These are phyloP conservation scores for Aphodius granarius DNA, from an alignment of 2,888 invertebrate genomes.

Conservation along the genomic window DNA sequence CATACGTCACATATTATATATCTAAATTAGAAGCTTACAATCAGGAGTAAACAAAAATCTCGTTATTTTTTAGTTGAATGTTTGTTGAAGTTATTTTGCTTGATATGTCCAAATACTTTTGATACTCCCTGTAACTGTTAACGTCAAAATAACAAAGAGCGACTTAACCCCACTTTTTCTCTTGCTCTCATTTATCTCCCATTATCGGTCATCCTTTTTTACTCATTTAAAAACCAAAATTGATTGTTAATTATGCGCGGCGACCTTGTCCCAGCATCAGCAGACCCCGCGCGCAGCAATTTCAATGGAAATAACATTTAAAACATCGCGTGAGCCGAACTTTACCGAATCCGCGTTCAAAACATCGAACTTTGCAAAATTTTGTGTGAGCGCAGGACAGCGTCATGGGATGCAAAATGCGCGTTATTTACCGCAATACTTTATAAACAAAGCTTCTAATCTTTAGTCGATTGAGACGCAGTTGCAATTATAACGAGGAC, in stretches of 20 bases:
- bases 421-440: conserved; percentile 4
- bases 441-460: neutral
- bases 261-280: neutral
- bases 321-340: neutral
- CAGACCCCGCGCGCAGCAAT: neutral
- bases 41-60: too few species aligned
- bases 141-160: neutral
- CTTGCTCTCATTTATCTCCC: neutral
- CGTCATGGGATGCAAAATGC: conserved; percentile 6
- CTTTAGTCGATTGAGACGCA: neutral
- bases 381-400: neutral
- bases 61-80: too few species aligned
- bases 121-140: neutral
- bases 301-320: neutral
- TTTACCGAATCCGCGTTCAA: neutral
- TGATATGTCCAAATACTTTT: neutral
- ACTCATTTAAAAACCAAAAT: neutral
- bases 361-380: neutral
- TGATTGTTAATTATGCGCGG: neutral
- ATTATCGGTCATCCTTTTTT: neutral
- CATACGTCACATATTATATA: too few species aligned
- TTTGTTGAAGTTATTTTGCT: too few species aligned
- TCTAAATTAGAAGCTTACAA: too few species aligned
- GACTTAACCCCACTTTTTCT: neutral
- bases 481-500: neutral